Conservation (phyloP, 2,888 invertebrate genomes). For the Laothoe populi region DNA sequence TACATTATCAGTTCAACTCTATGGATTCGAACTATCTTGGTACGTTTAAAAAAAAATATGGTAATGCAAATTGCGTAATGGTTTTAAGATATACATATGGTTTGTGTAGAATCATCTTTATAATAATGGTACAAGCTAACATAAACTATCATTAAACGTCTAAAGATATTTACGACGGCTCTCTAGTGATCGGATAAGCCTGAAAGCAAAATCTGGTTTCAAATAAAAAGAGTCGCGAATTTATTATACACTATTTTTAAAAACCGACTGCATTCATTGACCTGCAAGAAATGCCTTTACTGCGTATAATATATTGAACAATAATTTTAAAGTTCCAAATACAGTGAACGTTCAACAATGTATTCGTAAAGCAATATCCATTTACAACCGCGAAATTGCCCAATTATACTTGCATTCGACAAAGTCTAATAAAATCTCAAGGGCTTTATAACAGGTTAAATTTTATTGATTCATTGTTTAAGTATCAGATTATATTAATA, state of each 20-base stretch:
- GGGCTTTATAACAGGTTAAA: no score
- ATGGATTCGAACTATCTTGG: neutral
- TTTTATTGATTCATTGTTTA: no score
- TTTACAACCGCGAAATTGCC: no score
- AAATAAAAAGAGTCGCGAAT: conserved; percentile 12
- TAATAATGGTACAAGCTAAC: conserved; percentile 1
- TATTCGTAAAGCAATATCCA: no score
- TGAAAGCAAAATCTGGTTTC: conserved; percentile 23
- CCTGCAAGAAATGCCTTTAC: neutral
- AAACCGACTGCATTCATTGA: conserved; percentile 3
- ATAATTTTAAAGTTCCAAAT: neutral
- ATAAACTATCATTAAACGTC: conserved; percentile 7
- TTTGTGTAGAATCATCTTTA: neutral
- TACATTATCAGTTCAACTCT: neutral
- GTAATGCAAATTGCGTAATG: neutral
- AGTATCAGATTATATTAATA: no score
- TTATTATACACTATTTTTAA: conserved; percentile 7
- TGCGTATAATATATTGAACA: conserved; percentile 6
- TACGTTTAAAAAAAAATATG: neutral
- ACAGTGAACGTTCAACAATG: neutral
- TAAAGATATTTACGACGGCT: conserved; percentile 9
- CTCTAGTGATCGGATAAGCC: neutral
- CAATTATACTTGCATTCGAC: no score
- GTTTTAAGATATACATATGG: neutral
- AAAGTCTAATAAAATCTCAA: no score